Conservation (phyloP, 30 jellyfish, hydroid and myxozoan species). For the Aurelia aurita complex sp. Pacific region DNA sequence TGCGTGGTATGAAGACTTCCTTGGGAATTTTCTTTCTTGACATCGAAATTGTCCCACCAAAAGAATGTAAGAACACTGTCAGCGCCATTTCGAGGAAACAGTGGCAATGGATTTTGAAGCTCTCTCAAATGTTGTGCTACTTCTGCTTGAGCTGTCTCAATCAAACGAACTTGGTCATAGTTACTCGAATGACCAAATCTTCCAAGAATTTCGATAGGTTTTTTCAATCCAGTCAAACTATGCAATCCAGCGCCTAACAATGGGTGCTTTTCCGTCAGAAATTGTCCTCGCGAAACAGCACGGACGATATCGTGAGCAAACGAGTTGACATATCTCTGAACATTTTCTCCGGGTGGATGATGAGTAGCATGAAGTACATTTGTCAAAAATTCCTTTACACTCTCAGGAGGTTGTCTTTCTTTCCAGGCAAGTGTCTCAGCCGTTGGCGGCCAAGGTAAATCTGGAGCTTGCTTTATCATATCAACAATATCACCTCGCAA, state of each 20-base stretch:
- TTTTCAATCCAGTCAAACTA: too few species aligned
- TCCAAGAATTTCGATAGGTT: too few species aligned
- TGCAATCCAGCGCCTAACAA: too few species aligned
- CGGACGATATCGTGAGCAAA: too few species aligned
- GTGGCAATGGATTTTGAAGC: slow-evolving; percentile 45
- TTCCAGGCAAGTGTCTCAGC: slow-evolving; percentile 23
- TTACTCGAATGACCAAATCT: too few species aligned
- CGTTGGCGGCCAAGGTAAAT: slow-evolving; percentile 56
- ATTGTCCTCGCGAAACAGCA: too few species aligned
- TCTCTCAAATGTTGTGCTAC: slow-evolving; percentile 1
- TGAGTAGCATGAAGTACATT: too few species aligned
- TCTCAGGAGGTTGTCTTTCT: slow-evolving; percentile 7
- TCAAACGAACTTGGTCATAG: too few species aligned
- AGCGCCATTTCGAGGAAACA: slow-evolving; percentile 9
- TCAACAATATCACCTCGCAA: not conserved
- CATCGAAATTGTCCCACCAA: slow-evolving; percentile 55
- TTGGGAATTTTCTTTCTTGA: slow-evolving; percentile 14
- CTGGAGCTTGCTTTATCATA: slow-evolving; percentile 28
- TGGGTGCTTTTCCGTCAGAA: too few species aligned
- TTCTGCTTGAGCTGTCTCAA: slow-evolving; percentile 25
- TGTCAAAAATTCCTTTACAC: too few species aligned
- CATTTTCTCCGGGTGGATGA: too few species aligned
- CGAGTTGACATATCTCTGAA: too few species aligned
- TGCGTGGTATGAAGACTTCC: slow-evolving; percentile 29
- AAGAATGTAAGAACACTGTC: slow-evolving; percentile 36